Evolutionary conservation across 2,888 invertebrate species (phyloP), one percentile per base, ranked within the genome.

Genomic region (Nephrotoma guestfalica): DNA sequence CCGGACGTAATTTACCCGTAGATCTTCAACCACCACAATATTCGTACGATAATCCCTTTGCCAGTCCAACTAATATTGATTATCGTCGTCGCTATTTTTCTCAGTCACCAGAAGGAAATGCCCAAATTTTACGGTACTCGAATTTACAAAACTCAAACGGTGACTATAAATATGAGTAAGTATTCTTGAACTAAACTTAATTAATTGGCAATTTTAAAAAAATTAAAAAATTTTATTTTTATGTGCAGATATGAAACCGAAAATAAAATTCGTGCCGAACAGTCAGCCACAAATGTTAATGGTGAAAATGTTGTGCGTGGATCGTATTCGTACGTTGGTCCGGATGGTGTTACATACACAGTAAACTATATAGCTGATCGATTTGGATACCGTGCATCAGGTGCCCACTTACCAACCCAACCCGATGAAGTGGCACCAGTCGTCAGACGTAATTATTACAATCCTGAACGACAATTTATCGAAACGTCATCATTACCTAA

Each of bases 241-340:
- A 41, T 40, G 5, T 71, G 11, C 18, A 87, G 87, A 45, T 88
- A 87, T 18, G 87, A 88, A 87, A 88, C 88, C 11, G 87, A 86
- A 40, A 87, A 88, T 86, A 87, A 87, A 9, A 87, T 87, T 41
- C 86, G 87, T n/a, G 87, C 86, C 0, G 86, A 87, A 15, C 87
- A 87, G 83, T 85, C 87, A 9, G 86, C 83, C n/a, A 11, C 45
- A 43, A 85, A 86, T 43, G 13, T 85, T 40, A 86, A 86, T 11
- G 45, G 41, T 51, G 86, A 87, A 85, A 51, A 86, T 41, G 85
- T 87, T 4, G 86, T 87, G 0, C 86, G 83, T 43, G 87, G 87
- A 18, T 87, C 86, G 11, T 87, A 87, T 47, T 87, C 87, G n/a
- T 87, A 87, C 47, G 84, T 87, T 13, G 87, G 87, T 9, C 87